Evolutionary conservation across 2,113 vertebrate genomes (phyloP).

Genomic region (Arenaria interpres): DNA sequence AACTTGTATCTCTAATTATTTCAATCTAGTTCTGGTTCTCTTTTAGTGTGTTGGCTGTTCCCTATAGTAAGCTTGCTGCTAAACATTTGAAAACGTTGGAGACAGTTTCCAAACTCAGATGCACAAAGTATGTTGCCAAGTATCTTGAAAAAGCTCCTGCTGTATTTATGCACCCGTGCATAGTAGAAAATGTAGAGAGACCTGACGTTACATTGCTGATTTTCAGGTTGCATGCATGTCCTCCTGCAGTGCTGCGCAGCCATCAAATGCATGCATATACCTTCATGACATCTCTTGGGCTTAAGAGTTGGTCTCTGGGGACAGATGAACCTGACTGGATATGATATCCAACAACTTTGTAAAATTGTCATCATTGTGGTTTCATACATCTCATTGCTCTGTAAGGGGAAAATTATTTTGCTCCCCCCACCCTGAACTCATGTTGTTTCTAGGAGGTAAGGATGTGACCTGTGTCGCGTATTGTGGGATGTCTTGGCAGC

Average conservation of each 20-base stretch:
- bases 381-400: not conserved
- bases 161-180: not conserved
- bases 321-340: not conserved
- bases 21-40: not conserved
- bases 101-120: conserved; percentile 35
- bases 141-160: not conserved
- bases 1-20: not conserved
- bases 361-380: not conserved
- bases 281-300: not conserved
- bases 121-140: conserved; percentile 17
- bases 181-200: not conserved
- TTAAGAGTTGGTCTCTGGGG: not conserved
- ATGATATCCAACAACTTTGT: not conserved
- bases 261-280: not conserved
- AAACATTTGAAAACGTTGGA: not conserved
- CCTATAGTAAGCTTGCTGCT: not conserved
- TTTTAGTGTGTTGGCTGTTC: not conserved
- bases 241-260: not conserved
- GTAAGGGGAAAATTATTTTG: not conserved
- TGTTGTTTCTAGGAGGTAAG: not conserved
- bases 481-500: not conserved
- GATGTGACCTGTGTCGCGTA: not conserved
- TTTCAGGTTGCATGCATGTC: not conserved
- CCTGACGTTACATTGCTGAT: not conserved
- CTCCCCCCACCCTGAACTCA: not conserved